phyloP scores from a whole-genome alignment of 2,797 vertebrate species.

The Hoplostethus mediterraneus region DNA sequence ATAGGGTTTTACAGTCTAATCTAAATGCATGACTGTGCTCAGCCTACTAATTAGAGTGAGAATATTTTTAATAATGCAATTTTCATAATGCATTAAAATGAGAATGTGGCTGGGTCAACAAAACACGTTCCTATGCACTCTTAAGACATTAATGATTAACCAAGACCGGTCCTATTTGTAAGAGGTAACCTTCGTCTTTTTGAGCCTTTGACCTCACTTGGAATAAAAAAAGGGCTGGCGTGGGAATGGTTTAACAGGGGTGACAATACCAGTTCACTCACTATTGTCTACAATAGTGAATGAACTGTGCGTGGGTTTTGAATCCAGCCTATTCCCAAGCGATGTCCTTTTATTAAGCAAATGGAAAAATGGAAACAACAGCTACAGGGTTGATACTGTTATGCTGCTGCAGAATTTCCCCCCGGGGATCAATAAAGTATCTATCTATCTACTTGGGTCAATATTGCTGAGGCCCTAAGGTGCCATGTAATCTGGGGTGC shows the following conservation, averaged over 20 bases:
- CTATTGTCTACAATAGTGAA: conserved; percentile 6
- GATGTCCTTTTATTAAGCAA: neutral
- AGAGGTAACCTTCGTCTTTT: conserved; percentile 37
- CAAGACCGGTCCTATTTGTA: neutral
- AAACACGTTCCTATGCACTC: conserved; percentile 5
- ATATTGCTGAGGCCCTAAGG: neutral
- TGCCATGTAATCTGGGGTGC: neutral
- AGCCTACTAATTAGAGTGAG: neutral
- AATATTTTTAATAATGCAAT: neutral
- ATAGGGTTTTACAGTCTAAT: neutral
- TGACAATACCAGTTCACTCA: conserved; percentile 69
- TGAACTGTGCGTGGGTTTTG: conserved; percentile 30
- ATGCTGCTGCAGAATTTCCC: too few species aligned
- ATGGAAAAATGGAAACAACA: neutral
- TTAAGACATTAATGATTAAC: conserved; percentile 47
- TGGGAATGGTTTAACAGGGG: conserved; percentile 67
- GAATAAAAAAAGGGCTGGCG: conserved; percentile 34
- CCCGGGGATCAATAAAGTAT: too few species aligned
- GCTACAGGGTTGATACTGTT: too few species aligned
- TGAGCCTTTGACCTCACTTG: conserved; percentile 40
- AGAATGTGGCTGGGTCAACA: neutral
- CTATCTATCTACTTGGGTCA: too few species aligned
- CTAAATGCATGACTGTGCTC: neutral
- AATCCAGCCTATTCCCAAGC: conserved; percentile 14
- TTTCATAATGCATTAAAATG: neutral